phyloP scores from a whole-genome alignment of 2,888 invertebrate genomes.

The Hesperia comma region DNA sequence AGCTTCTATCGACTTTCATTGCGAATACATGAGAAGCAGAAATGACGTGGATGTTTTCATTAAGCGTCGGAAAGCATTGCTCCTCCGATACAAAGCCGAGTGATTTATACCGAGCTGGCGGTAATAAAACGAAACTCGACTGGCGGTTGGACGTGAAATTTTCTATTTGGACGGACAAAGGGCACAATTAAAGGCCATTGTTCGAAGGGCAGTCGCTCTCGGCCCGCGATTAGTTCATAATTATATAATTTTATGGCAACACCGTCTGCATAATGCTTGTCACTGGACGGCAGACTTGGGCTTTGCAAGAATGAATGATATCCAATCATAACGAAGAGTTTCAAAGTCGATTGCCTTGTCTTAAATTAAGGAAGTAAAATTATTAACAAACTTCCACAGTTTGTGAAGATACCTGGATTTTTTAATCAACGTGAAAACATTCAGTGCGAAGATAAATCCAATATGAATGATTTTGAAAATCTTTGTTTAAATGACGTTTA shows the following conservation, averaged over 20 bases:
- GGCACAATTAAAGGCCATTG: conserved; percentile 79
- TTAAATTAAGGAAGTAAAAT: neutral
- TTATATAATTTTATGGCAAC: conserved; percentile 77
- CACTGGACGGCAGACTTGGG: conserved; percentile 23
- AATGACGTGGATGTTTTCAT: conserved; percentile 40
- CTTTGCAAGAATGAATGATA: conserved; percentile 10
- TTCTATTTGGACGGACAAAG: conserved; percentile 80
- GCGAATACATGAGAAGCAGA: conserved; percentile 23
- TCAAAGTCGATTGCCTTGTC: neutral
- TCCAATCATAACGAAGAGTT: conserved; percentile 16
- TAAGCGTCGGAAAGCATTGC: conserved; percentile 46
- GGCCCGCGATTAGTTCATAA: conserved; percentile 75
- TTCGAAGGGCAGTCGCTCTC: conserved; percentile 60
- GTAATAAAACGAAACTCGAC: conserved; percentile 70
- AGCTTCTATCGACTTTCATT: conserved; percentile 27
- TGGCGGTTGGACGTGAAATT: conserved; percentile 75
- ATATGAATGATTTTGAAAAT: too few species aligned
- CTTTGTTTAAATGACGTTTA: too few species aligned
- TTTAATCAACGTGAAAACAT: too few species aligned
- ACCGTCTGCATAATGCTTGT: conserved; percentile 50
- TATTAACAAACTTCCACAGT: neutral
- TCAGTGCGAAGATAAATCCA: too few species aligned
- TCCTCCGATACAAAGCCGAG: conserved; percentile 66
- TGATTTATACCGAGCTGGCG: conserved; percentile 75
- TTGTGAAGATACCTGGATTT: too few species aligned